Evolutionary conservation across 2,113 vertebrate genomes (phyloP), one percentile per base, ranked within the genome.

Genomic region (Pandion haliaetus): DNA sequence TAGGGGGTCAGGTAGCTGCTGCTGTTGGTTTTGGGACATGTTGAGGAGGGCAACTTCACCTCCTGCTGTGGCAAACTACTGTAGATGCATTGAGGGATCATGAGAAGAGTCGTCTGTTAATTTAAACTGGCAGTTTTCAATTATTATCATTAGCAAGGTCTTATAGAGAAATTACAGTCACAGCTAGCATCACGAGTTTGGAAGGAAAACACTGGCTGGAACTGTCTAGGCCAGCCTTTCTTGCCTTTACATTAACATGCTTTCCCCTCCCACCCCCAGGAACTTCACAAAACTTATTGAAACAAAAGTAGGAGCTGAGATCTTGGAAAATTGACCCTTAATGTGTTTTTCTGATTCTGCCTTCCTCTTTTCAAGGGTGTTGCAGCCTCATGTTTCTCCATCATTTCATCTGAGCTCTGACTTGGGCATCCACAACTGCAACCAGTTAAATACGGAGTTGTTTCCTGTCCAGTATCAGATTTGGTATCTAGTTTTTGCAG

Each of bases 401-500:
- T 23, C 84, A 42, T 61, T 93, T 95, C 52, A 59, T 15, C 31
- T 62, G 54, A 78, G 32, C 59, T 80, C 82, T 74, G 44, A 86
- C 73, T 15, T 70, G 32, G n/a, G 18, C 63, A 93, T 31, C 71
- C 42, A 80, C 36, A 88, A 34, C 10, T 1, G 5, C 17, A 76
- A 31, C 14, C 62, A 66, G n/a, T 28, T 5, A 14, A 88, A 67
- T n/a, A 74, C 9, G 23, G 62, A 83, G 32, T 12, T 47, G 8
- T 73, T 95, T 88, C 86, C 85, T 83, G 36, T 63, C 44, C 63
- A 58, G 19, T 76, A 50, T 74, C 36, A 90, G 63, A 81, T 59
- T 18, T 86, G 69, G 38, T 86, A 86, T 93, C 82, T 84, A n/a
- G 76, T 52, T 93, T 95, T 88, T 95, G 32, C 93, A 96, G 77